These are phyloP conservation scores for Ametastegia equiseti DNA, from an alignment of 2,888 invertebrate genomes.

Conservation along the genomic window DNA sequence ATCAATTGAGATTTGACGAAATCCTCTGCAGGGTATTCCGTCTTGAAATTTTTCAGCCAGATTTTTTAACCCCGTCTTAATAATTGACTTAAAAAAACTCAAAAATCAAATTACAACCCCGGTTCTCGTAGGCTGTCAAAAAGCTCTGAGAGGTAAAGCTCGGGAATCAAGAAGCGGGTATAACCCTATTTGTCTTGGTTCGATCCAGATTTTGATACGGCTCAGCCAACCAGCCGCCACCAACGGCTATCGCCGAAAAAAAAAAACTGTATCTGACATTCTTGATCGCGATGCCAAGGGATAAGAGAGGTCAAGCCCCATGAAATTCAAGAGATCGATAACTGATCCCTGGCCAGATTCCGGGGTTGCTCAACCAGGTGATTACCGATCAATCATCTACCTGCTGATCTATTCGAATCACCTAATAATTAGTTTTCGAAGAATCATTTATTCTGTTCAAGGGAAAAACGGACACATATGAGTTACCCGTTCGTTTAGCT, in stretches of 20 bases:
- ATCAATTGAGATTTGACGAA: neutral
- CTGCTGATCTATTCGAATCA: neutral
- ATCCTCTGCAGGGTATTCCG: neutral
- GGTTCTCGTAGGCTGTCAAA: neutral
- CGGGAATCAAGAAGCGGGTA: neutral
- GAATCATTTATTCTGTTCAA: too few relatives aligned
- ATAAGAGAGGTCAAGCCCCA: slow-evolving; percentile 58
- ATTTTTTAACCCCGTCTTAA: neutral
- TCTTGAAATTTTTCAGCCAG: neutral
- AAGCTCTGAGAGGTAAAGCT: neutral
- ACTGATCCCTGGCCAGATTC: slow-evolving; percentile 61
- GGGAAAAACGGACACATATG: too few relatives aligned
- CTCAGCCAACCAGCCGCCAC: neutral
- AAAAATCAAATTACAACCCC: neutral
- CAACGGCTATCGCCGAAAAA: neutral
- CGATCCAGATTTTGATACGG: slow-evolving; percentile 33
- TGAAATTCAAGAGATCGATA: slow-evolving; percentile 59
- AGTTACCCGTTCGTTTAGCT: too few relatives aligned
- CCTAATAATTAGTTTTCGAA: too few relatives aligned
- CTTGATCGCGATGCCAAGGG: neutral
- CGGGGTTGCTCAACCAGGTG: slow-evolving; percentile 61
- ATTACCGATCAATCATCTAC: slow-evolving; percentile 59
- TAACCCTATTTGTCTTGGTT: slow-evolving; percentile 31
- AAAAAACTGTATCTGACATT: neutral
- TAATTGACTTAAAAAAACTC: slow-evolving; percentile 1